phyloP scores from a whole-genome alignment of 2,797 vertebrate genomes.

The Artibeus jamaicensis region DNA sequence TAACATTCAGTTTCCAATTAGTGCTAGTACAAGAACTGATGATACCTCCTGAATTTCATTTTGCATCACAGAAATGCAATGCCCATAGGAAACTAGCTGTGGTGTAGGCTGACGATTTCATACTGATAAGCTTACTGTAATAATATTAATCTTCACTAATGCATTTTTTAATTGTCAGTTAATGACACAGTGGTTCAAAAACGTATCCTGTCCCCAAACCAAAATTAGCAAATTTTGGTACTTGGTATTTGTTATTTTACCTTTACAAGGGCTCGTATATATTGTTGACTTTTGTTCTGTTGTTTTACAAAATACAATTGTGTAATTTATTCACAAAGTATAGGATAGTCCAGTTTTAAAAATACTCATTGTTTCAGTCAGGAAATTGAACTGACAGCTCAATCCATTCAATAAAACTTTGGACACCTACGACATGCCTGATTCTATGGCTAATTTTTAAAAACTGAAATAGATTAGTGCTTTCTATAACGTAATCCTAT shows the following conservation, averaged over 20 bases:
- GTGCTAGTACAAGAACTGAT: background rate
- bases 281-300: background rate
- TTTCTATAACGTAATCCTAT: background rate
- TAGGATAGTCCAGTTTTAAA: background rate
- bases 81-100: background rate
- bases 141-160: background rate
- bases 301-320: background rate
- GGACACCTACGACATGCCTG: background rate
- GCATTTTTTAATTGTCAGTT: background rate
- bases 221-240: background rate
- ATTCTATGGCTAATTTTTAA: constrained; percentile 22
- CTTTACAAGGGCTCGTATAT: background rate
- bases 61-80: background rate
- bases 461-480: background rate
- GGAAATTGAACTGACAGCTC: background rate
- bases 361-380: background rate
- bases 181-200: background rate
- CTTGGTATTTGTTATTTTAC: background rate
- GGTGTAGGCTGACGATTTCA: background rate
- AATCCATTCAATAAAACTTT: constrained; percentile 2
- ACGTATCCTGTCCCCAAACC: background rate
- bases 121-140: background rate
- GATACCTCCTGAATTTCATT: background rate
- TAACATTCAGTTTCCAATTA: background rate
- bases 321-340: background rate